Base-by-base conservation (phyloP, 2,888 invertebrate genomes). In the Acleris emargana region DNA sequence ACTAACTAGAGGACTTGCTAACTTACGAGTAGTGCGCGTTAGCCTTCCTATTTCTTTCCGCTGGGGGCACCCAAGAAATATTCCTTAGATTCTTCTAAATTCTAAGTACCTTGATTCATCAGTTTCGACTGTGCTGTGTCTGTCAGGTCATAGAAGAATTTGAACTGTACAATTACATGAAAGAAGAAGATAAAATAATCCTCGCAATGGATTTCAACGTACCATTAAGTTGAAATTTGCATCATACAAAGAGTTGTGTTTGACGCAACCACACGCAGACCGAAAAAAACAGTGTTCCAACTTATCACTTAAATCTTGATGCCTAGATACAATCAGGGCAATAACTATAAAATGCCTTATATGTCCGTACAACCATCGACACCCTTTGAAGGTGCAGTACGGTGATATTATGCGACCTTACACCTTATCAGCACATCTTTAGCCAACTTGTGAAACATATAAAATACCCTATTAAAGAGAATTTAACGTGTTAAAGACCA, bases 361-460 rank as follows among this genome's bases (percentile, higher is more conserved):
- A 45, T 6, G 62, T 20, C 11, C 22, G 25, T 51, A 17, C 32
- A 38, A 20, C 53, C 42, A n/a, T 43, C 43, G 45, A 45, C 25
- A 42, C 54, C 20, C 22, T 16, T 20, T 51, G 45, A 53, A 38
- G n/a, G 17, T 22, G 32, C 18, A 18, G 22, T 45, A 63, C 45
- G 58, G 38, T 63, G 58, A 52, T 58, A 58, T 63, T 63, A 63
- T 58, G 58, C 63, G 63, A 63, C 63, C 63, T 63, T 52, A 45
- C 59, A 22, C 17, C 22, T 58, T 58, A 63, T 63, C 58, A 58
- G 16, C 6, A n/a, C 18, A 63, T 58, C 63, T 58, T 18, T 13
- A 20, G 57, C 47, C 45, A 38, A 52, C 52, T 43, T 45, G 62
- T 52, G 57, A 57, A 58, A 58, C 51, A 63, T 51, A 58, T 63